A percentile compares a stretch with the other conserved stretches of the same genome.
These are phyloP conservation scores for Spisula solida DNA, from an alignment of 2,888 invertebrate species.

Conservation along the genomic window DNA sequence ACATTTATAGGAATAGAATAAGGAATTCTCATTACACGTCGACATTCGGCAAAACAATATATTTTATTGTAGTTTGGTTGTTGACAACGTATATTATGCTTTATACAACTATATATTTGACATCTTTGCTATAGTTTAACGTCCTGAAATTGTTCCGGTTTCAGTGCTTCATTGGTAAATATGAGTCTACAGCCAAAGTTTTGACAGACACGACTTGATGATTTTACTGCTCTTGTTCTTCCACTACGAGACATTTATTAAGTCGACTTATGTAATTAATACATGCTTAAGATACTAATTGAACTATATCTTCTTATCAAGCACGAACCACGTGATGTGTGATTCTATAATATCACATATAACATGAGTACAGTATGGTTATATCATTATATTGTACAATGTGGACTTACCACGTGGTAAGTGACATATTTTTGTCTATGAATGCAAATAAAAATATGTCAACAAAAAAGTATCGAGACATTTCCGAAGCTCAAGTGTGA, in stretches of 20 bases:
- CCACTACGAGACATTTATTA: background rate
- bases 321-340: background rate
- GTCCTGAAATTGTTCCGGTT: background rate
- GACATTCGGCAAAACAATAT: slow-evolving; percentile 8
- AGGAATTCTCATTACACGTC: background rate
- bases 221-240: background rate
- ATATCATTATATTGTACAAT: background rate
- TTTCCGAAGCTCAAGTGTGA: too few relatives aligned
- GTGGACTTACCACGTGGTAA: too few relatives aligned
- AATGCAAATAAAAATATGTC: too few relatives aligned
- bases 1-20: slow-evolving; percentile 18
- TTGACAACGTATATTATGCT: slow-evolving; percentile 11
- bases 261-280: background rate
- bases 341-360: slow-evolving; percentile 7
- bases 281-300: background rate
- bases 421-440: too few relatives aligned
- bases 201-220: background rate
- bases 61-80: background rate
- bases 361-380: background rate
- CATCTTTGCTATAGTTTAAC: slow-evolving; percentile 2
- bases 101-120: background rate
- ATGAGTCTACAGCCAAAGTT: background rate
- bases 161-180: background rate
- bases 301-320: background rate
- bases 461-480: too few relatives aligned